phyloP scores from a whole-genome alignment of 2,113 vertebrate species.

The Archilochus colubris region DNA sequence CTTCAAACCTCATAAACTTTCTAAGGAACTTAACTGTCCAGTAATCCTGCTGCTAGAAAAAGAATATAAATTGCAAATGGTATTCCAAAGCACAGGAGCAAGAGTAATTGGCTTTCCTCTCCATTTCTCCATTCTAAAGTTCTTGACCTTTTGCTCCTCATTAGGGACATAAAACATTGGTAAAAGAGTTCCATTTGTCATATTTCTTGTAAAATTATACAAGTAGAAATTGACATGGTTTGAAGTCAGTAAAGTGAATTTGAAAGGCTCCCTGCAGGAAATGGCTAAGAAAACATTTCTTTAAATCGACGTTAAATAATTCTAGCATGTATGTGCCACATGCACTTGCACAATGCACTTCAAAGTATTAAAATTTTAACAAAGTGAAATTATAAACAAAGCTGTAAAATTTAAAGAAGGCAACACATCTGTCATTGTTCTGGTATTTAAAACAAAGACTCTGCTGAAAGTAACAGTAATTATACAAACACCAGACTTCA shows the following conservation, averaged over 20 bases:
- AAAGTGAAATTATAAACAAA: slow-evolving; percentile 35
- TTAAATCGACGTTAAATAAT: slow-evolving; percentile 5
- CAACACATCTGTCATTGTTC: slow-evolving; percentile 8
- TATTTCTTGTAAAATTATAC: slow-evolving; percentile 69
- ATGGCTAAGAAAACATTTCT: background rate
- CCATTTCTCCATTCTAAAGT: background rate
- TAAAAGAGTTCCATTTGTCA: slow-evolving; percentile 51
- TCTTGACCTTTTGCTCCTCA: slow-evolving; percentile 62
- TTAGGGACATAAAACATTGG: slow-evolving; percentile 58
- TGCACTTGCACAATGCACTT: background rate
- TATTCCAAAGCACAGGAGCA: slow-evolving; percentile 41
- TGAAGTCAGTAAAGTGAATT: slow-evolving; percentile 54
- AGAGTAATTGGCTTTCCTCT: slow-evolving; percentile 35
- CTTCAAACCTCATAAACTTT: slow-evolving; percentile 53
- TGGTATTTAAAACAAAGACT: background rate
- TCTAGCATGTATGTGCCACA: background rate
- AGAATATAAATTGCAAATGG: slow-evolving; percentile 3
- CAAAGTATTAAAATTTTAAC: slow-evolving; percentile 20
- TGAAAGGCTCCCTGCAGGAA: slow-evolving; percentile 47
- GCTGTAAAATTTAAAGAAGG: slow-evolving; percentile 48
- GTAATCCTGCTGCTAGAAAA: slow-evolving; percentile 64
- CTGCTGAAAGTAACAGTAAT: background rate
- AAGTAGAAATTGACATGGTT: slow-evolving; percentile 52
- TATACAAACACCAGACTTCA: background rate
- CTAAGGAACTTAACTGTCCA: slow-evolving; percentile 58